A percentile compares a stretch with the other conserved stretches of the same genome.
These are phyloP conservation scores for Miichthys miiuy DNA, from an alignment of 2,797 vertebrate genomes.

Conservation along the genomic window DNA sequence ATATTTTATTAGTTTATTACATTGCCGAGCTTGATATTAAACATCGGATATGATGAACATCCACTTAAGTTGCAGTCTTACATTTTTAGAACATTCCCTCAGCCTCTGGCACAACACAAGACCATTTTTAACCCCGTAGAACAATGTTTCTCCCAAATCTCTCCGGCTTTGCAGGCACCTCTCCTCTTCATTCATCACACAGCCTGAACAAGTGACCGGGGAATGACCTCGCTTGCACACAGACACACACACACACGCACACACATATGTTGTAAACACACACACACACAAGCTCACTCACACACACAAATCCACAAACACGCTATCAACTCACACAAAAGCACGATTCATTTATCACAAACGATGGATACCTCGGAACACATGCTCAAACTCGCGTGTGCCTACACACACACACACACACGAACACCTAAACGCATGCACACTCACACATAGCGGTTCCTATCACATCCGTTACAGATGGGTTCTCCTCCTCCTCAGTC, in stretches of 20 bases:
- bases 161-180: slow-evolving; percentile 81
- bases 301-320: slow-evolving; percentile 71
- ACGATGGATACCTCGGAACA: slow-evolving; percentile 83
- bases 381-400: slow-evolving; percentile 69
- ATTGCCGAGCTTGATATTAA: slow-evolving; percentile 62
- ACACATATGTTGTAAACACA: slow-evolving; percentile 23
- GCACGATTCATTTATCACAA: slow-evolving; percentile 81
- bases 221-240: slow-evolving; percentile 77
- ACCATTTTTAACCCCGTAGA: slow-evolving; percentile 81
- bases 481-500: slow-evolving; percentile 82
- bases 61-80: slow-evolving; percentile 60
- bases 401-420: slow-evolving; percentile 33
- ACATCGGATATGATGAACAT: slow-evolving; percentile 74
- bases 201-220: slow-evolving; percentile 84
- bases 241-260: slow-evolving; percentile 46
- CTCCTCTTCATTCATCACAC: slow-evolving; percentile 85
- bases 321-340: slow-evolving; percentile 78
- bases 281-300: slow-evolving; percentile 22
- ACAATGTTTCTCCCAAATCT: slow-evolving; percentile 85
- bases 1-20: slow-evolving; percentile 79
- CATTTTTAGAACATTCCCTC: slow-evolving; percentile 63
- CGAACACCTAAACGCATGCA: slow-evolving; percentile 43
- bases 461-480: slow-evolving; percentile 88
- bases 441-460: slow-evolving; percentile 70
- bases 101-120: slow-evolving; percentile 78